These are phyloP conservation scores for Eubasilissa regina DNA, from an alignment of 1,140 invertebrate genomes.

Conservation along the genomic window DNA sequence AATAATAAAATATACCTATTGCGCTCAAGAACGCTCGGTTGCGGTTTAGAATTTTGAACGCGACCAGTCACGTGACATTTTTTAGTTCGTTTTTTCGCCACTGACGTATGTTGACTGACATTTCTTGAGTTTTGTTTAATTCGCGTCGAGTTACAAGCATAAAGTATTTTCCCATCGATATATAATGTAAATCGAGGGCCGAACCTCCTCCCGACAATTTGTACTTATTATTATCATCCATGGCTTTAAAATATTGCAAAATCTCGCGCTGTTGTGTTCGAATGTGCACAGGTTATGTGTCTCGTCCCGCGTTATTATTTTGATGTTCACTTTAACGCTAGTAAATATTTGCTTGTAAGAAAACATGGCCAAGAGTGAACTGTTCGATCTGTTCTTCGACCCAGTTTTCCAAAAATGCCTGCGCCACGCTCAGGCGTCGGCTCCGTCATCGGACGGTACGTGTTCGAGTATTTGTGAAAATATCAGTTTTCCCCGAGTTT, in stretches of 20 bases:
- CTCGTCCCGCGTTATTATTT: conserved; percentile 15
- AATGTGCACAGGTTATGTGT: conserved; percentile 50
- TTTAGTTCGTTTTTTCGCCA: conserved; percentile 16
- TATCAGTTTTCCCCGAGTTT: too few relatives aligned
- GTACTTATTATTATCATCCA: neutral
- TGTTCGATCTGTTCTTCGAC: conserved; percentile 72
- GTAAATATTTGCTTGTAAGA: neutral
- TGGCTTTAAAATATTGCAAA: neutral
- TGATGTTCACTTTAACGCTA: conserved; percentile 5
- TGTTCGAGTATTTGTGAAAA: neutral
- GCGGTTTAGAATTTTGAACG: neutral
- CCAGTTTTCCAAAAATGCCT: conserved; percentile 72
- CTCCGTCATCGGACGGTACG: conserved; percentile 65
- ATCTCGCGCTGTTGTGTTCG: neutral
- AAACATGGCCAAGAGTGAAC: conserved; percentile 69
- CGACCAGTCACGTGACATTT: conserved; percentile 1
- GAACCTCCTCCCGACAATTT: too few relatives aligned
- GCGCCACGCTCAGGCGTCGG: conserved; percentile 67
- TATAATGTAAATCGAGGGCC: too few relatives aligned
- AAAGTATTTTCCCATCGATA: too few relatives aligned
- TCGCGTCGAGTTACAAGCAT: too few relatives aligned
- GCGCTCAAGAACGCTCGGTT: too few relatives aligned
- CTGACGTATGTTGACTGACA: conserved; percentile 20
- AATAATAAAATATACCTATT: too few relatives aligned
- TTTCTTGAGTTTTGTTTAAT: conserved; percentile 13